Evolutionary conservation across 53 echinoderm and acorn worm genomes (phyloP).

Genomic region (Paracentrotus lividus): DNA sequence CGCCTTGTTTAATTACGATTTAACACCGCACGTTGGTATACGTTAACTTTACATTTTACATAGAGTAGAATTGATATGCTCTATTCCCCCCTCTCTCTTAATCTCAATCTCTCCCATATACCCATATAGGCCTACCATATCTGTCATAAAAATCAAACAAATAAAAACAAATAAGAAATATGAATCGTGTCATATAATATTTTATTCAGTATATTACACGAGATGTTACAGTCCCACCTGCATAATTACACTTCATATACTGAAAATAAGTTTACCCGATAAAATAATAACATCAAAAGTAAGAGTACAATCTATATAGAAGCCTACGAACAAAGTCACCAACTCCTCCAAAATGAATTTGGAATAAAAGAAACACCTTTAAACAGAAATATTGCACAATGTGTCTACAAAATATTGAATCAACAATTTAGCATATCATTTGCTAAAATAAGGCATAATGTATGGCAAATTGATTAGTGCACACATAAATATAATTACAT

Average conservation of each 20-base stretch:
- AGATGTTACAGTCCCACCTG: not conserved
- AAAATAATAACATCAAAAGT: not conserved
- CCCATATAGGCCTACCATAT: not conserved
- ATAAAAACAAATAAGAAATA: not conserved
- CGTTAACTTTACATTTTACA: too few species aligned
- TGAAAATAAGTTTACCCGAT: not conserved
- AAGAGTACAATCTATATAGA: not conserved
- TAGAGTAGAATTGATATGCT: too few species aligned
- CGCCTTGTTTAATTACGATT: too few species aligned
- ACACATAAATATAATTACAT: too few species aligned
- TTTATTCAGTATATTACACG: not conserved
- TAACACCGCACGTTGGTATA: too few species aligned
- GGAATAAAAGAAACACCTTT: not conserved
- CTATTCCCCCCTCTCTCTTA: too few species aligned
- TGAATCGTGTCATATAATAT: not conserved
- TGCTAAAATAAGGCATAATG: too few species aligned
- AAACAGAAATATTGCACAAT: constrained; percentile 6
- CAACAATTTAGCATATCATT: not conserved
- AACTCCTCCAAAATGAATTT: not conserved
- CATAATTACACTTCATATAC: not conserved
- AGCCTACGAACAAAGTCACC: not conserved
- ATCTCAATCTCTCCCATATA: too few species aligned
- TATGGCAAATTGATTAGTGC: too few species aligned
- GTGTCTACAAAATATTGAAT: not conserved
- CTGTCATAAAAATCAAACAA: not conserved